phyloP scores from a whole-genome alignment of 2,888 invertebrate genomes.

The Catocala nupta region DNA sequence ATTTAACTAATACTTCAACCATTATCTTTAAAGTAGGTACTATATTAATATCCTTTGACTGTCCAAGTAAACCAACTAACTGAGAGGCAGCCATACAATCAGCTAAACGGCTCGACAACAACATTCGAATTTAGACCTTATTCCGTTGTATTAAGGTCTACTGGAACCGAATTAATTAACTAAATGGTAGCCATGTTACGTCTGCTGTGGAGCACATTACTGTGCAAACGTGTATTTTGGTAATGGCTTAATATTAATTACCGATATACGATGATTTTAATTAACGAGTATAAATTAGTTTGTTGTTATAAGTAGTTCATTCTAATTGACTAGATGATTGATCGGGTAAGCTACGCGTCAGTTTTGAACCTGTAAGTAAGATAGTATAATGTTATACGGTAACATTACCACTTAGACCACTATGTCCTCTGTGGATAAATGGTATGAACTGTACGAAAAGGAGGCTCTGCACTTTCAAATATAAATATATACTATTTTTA shows the following conservation, averaged over 20 bases:
- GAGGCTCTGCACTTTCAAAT: too few species aligned
- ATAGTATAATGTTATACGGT: too few species aligned
- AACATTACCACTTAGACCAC: too few species aligned
- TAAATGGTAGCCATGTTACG: constrained; percentile 34
- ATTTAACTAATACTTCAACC: too few species aligned
- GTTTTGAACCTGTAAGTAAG: too few species aligned
- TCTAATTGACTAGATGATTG: neutral
- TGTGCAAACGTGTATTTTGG: constrained; percentile 40
- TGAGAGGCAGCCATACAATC: constrained; percentile 20
- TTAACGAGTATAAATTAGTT: constrained; percentile 8
- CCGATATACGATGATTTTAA: constrained; percentile 27
- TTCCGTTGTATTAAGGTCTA: constrained; percentile 1
- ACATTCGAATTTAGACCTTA: constrained; percentile 23
- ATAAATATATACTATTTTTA: too few species aligned
- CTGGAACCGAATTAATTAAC: constrained; percentile 43
- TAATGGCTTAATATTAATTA: constrained; percentile 33
- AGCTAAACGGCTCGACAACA: neutral
- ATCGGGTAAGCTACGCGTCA: too few species aligned
- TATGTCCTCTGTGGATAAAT: too few species aligned
- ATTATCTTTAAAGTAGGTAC: neutral
- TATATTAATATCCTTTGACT: constrained; percentile 8
- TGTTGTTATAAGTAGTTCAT: neutral
- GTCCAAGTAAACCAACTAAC: constrained; percentile 1
- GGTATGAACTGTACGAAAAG: too few species aligned
- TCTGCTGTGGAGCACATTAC: constrained; percentile 8